These are phyloP conservation scores for Acleris sparsana DNA, from an alignment of 2,888 invertebrate species.

Conservation along the genomic window DNA sequence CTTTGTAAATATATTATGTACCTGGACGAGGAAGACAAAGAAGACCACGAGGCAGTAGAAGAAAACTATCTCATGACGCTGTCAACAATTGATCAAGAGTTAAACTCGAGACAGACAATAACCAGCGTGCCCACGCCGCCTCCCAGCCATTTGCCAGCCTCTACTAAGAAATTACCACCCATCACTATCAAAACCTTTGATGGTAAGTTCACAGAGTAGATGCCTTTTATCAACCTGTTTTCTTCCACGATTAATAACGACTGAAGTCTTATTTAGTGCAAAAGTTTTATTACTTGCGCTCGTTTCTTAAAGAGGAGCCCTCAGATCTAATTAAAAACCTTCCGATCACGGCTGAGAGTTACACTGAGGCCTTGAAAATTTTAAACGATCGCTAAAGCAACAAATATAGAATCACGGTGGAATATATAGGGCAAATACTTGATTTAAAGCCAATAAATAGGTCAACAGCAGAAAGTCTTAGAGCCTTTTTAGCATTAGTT, in stretches of 20 bases:
- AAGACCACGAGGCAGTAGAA: background rate
- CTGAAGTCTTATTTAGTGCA: constrained; percentile 21
- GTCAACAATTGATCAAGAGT: background rate
- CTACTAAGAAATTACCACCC: constrained; percentile 11
- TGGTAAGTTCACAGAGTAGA: constrained; percentile 37
- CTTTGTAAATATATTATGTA: background rate
- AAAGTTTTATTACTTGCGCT: constrained; percentile 35
- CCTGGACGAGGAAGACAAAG: background rate
- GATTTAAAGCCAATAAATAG: constrained; percentile 27
- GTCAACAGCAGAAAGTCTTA: constrained; percentile 10
- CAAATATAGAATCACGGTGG: constrained; percentile 24
- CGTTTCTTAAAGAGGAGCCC: constrained; percentile 31
- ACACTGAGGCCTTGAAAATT: constrained; percentile 23
- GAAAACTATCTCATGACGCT: background rate
- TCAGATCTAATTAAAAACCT: constrained; percentile 39
- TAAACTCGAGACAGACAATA: background rate
- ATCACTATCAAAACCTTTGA: constrained; percentile 14
- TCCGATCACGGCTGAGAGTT: constrained; percentile 31
- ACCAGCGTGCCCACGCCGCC: background rate
- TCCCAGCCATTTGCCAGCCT: background rate
- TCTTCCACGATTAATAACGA: constrained; percentile 28
- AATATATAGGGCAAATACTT: constrained; percentile 26
- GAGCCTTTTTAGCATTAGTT: constrained; percentile 32
- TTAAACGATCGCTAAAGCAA: constrained; percentile 36
- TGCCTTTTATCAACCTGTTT: constrained; percentile 35